Conservation (phyloP, 2,113 vertebrate species). For the Proteles cristata region DNA sequence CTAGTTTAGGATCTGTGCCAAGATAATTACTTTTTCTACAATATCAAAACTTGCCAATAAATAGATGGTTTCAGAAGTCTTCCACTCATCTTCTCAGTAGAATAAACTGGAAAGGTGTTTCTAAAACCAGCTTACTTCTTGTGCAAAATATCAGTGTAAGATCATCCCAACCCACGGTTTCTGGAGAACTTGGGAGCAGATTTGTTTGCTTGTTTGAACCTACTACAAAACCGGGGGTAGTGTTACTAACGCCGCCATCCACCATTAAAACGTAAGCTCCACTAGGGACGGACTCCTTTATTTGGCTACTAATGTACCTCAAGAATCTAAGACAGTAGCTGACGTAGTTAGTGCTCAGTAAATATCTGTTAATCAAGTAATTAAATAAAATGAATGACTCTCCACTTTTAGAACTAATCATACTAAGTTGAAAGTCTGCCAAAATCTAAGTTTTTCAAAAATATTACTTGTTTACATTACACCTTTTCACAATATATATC, state of each 20-base stretch:
- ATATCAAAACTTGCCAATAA: not conserved
- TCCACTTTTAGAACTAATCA: constrained; percentile 5
- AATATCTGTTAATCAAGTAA: not conserved
- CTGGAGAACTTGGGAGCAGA: not conserved
- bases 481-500: not conserved
- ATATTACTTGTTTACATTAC: not conserved
- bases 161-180: not conserved
- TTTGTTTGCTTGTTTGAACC: not conserved
- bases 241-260: not conserved
- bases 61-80: not conserved
- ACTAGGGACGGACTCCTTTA: not conserved
- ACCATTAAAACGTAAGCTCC: not conserved
- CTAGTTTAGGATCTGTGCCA: not conserved
- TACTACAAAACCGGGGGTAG: not conserved
- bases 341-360: not conserved
- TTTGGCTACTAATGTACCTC: not conserved
- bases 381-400: not conserved
- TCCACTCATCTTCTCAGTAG: not conserved
- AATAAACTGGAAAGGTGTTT: not conserved
- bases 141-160: not conserved
- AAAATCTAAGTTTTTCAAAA: constrained; percentile 11
- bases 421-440: not conserved
- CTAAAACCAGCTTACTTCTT: not conserved
- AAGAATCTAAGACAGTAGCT: not conserved
- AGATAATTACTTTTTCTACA: not conserved